A percentile compares a stretch with the other conserved stretches of the same genome.
phyloP scores from a whole-genome alignment of 2,888 invertebrate genomes.

The Hypercompe scribonia region DNA sequence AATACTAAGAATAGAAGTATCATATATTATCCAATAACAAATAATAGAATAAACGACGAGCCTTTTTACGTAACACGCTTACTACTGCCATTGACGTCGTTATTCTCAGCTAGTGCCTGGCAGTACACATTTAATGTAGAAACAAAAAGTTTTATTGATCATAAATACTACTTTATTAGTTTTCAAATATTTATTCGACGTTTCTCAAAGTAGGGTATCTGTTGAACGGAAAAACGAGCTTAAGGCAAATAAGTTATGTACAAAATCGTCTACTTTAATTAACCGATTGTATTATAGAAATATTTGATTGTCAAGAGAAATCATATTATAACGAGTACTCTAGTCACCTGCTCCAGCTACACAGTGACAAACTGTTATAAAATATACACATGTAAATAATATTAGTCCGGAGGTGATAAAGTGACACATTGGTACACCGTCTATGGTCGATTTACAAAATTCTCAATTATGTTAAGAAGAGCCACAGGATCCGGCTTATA shows the following conservation, averaged over 20 bases:
- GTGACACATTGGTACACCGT: neutral
- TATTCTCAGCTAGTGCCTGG: neutral
- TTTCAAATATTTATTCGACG: neutral
- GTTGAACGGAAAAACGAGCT: neutral
- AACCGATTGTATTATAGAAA: too few relatives aligned
- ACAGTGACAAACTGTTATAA: neutral
- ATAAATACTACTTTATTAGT: neutral
- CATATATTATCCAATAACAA: constrained; percentile 1
- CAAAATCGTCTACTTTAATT: too few relatives aligned
- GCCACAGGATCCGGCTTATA: too few relatives aligned
- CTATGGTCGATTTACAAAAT: too few relatives aligned
- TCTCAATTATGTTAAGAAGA: too few relatives aligned
- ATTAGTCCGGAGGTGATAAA: neutral
- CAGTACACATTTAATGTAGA: neutral
- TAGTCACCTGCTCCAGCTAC: too few relatives aligned
- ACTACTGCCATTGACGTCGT: neutral
- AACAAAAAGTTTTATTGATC: neutral
- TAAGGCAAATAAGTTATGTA: neutral
- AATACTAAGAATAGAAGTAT: neutral
- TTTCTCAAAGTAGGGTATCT: neutral
- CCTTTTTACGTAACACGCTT: constrained; percentile 1
- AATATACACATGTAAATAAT: neutral
- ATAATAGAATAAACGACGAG: neutral
- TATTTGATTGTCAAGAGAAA: too few relatives aligned
- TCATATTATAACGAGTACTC: too few relatives aligned